Conservation (phyloP, 92 coral and sea anemone genomes). For the Siderastrea siderea region DNA sequence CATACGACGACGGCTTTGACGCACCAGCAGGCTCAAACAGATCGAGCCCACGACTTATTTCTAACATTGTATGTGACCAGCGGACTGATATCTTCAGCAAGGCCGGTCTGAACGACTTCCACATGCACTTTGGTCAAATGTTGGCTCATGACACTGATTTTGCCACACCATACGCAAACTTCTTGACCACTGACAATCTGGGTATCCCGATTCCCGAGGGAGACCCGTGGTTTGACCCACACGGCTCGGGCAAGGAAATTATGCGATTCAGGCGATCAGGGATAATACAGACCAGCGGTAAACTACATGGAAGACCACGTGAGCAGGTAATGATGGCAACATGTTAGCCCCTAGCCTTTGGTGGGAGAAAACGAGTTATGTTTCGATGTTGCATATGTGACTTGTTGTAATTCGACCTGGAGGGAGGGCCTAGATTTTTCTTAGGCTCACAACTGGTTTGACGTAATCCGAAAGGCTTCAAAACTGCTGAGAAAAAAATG, state of each 20-base stretch:
- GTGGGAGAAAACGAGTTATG: background rate
- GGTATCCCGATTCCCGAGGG: constrained; percentile 94
- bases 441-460: background rate
- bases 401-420: background rate
- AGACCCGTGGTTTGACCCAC: constrained; percentile 99
- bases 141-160: constrained; percentile 98
- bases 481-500: background rate
- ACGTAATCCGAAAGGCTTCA: background rate
- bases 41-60: constrained; percentile 88
- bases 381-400: background rate
- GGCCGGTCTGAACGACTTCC: constrained; percentile 91
- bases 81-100: constrained; percentile 80
- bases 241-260: constrained; percentile 87
- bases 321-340: constrained; percentile 80
- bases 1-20: constrained; percentile 89
- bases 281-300: constrained; percentile 93
- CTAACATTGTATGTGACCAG: constrained; percentile 94
- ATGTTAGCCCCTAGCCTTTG: too few relatives aligned
- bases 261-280: constrained; percentile 99
- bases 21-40: constrained; percentile 92
- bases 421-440: background rate
- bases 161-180: constrained; percentile 98
- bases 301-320: constrained; percentile 86
- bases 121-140: constrained; percentile 96
- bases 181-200: constrained; percentile 92